Evolutionary conservation across 2,113 vertebrate genomes (phyloP).

Genomic region (Carlito syrichta): DNA sequence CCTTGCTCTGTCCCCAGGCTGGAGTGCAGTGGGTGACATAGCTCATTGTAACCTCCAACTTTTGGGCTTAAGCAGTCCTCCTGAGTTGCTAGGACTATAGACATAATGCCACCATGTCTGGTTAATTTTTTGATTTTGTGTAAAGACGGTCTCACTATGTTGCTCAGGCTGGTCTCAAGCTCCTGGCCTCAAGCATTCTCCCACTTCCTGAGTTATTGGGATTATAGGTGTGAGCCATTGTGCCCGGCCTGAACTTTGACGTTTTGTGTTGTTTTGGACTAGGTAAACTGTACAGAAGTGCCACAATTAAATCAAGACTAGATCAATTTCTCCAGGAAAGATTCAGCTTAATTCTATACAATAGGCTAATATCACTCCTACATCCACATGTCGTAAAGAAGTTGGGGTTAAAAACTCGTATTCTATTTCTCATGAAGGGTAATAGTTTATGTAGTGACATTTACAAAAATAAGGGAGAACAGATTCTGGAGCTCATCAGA

Average conservation of each 20-base stretch:
- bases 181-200: too few species aligned
- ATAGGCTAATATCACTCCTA: background rate
- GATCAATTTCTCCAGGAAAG: background rate
- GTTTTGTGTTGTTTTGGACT: constrained; percentile 12
- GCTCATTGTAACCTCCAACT: too few species aligned
- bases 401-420: background rate
- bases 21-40: too few species aligned
- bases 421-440: background rate
- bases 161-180: too few species aligned
- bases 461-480: background rate
- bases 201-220: too few species aligned
- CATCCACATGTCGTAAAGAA: background rate
- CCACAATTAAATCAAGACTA: background rate
- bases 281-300: background rate
- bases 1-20: too few species aligned
- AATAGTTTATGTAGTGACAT: background rate
- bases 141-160: too few species aligned
- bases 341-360: background rate
- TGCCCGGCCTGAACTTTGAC: background rate
- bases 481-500: background rate
- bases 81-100: too few species aligned
- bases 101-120: too few species aligned
- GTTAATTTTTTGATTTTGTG: too few species aligned
- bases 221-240: too few species aligned
- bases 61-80: too few species aligned